Evolutionary conservation across 2,888 invertebrate species (phyloP), one percentile per base, ranked within the genome.

Genomic region (Sinodicranocentrus sp.): DNA sequence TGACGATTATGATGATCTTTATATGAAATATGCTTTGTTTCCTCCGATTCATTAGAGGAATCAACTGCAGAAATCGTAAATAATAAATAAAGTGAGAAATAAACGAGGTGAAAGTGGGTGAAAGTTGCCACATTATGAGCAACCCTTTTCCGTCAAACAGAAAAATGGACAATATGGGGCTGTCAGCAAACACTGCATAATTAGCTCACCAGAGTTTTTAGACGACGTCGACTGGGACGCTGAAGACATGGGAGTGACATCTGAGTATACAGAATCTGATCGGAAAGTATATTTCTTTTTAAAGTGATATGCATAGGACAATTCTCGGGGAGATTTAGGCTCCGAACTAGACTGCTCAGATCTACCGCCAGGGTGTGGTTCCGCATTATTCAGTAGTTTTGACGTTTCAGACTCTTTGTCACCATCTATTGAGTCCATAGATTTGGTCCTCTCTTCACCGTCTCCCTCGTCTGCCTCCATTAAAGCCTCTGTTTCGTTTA

Each of bases 211-310:
- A 59, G 84, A 57, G 68, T 63, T 77, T 77, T 85, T 85, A 15
- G 78, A 77, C 8, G 77, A 65, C 33, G 63, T 39, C 15, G 65
- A 73, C 61, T 72, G 68, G 8, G 84, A 57, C 1, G 85, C 84
- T 33, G 84, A 80, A 33, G 87, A 84, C 86, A 88, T 88, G 54
- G 89, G 89, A 75, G 85, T 87, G 33, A 89, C 89, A 86, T 89
- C 89, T 8, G 88, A 88, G 76, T 88, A 89, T 25, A 89, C 88
- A 21, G 89, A 89, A 84, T 89, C 89, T 10, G 89, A 89, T 23
- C 89, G 83, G 77, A 89, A 89, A 61, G 87, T 88, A 73, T 86
- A 88, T 82, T 88, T 89, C 59, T 87, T 84, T 84, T 87, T 89
- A 67, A 88, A 86, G 75, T 88, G 88, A 85, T 87, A 88, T 80